Conservation (phyloP, 2,888 invertebrate genomes). For the Protonemura montana region DNA sequence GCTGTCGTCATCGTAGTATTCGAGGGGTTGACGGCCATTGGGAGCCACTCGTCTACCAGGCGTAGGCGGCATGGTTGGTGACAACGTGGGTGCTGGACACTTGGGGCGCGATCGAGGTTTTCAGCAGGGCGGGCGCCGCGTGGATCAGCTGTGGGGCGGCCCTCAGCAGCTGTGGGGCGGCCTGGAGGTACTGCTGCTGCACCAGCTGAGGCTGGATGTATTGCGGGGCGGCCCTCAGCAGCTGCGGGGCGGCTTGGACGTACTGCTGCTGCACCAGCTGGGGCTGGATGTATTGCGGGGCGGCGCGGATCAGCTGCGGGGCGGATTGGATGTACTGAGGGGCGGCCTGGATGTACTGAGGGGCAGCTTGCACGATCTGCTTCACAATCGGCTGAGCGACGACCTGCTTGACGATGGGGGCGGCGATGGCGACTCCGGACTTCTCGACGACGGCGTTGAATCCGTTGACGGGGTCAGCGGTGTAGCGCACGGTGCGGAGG, state of each 20-base stretch:
- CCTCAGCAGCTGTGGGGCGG: background rate
- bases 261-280: background rate
- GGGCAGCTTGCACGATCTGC: slow-evolving; percentile 12
- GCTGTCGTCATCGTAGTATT: background rate
- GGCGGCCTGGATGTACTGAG: background rate
- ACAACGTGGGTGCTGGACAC: background rate
- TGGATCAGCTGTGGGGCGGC: background rate
- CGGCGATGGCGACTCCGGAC: slow-evolving; percentile 8
- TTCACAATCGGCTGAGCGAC: slow-evolving; percentile 8
- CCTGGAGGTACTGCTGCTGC: too few species aligned
- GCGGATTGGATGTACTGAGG: background rate
- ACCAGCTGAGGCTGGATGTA: background rate
- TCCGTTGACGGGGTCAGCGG: slow-evolving; percentile 44
- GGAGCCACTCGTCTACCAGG: background rate
- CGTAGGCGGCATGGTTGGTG: slow-evolving; percentile 30
- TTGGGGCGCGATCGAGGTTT: background rate
- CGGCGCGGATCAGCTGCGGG: background rate
- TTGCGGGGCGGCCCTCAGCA: background rate
- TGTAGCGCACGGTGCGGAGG: slow-evolving; percentile 38
- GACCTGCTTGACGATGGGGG: slow-evolving; percentile 13
- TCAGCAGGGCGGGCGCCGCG: background rate
- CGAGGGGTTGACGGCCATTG: background rate
- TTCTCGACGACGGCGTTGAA: slow-evolving; percentile 44
- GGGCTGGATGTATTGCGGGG: background rate
- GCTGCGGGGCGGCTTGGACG: slow-evolving; percentile 16